These are phyloP conservation scores for Erithacus rubecula DNA, from an alignment of 2,797 vertebrate genomes.

Conservation along the genomic window DNA sequence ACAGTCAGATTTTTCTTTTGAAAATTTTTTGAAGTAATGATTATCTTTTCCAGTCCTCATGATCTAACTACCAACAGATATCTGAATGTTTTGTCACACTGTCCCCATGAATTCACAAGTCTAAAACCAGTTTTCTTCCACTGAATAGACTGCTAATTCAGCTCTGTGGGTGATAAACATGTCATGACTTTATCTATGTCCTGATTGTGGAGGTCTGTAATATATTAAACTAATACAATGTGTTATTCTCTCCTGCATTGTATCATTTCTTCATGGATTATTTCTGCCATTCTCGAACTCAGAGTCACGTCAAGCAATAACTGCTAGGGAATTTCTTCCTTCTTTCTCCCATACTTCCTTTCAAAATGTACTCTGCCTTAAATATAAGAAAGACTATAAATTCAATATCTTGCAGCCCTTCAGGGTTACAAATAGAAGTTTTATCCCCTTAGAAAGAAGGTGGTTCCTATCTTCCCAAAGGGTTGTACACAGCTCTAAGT, in stretches of 20 bases:
- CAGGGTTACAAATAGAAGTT: conserved; percentile 27
- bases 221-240: not conserved
- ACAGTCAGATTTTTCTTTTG: not conserved
- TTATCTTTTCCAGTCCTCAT: not conserved
- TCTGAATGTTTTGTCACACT: not conserved
- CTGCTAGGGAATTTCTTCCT: not conserved
- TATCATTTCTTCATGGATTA: not conserved
- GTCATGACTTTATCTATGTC: not conserved
- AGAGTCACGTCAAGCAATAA: not conserved
- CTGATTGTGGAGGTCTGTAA: not conserved
- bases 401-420: conserved; percentile 19
- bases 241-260: not conserved
- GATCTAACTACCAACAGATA: not conserved
- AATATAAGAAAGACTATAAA: not conserved
- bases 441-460: conserved; percentile 41
- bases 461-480: not conserved
- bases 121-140: not conserved
- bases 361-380: not conserved
- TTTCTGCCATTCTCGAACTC: not conserved
- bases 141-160: not conserved
- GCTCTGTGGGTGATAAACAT: not conserved
- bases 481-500: not conserved
- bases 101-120: not conserved
- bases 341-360: not conserved
- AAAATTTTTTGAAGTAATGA: not conserved